Conservation (phyloP, 2,888 invertebrate species). For the Phalera bucephala region DNA sequence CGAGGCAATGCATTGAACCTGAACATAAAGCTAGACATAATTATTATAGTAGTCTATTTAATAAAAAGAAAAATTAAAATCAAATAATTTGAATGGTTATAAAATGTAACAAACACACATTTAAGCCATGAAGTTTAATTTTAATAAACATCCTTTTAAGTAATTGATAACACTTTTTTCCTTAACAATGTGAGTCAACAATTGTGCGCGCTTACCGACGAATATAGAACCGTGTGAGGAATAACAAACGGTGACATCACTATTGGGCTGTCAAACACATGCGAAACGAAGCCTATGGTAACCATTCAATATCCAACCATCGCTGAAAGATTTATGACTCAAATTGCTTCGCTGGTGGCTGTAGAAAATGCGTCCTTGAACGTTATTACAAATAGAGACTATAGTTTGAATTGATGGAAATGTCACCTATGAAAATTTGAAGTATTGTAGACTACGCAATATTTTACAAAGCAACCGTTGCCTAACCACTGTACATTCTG, state of each 20-base stretch:
- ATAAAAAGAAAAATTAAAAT: too few species aligned
- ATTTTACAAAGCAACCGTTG: neutral
- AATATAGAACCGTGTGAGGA: conserved; percentile 51
- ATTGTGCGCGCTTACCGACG: conserved; percentile 49
- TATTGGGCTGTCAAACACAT: conserved; percentile 49
- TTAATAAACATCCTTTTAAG: conserved; percentile 22
- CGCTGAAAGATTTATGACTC: conserved; percentile 39
- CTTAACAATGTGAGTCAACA: conserved; percentile 60
- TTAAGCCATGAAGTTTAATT: too few species aligned
- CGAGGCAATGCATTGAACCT: too few species aligned
- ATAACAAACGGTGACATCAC: conserved; percentile 78
- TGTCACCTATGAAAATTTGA: conserved; percentile 21
- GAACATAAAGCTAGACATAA: too few species aligned
- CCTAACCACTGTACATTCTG: neutral
- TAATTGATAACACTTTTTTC: conserved; percentile 46
- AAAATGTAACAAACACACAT: too few species aligned
- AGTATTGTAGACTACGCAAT: conserved; percentile 4
- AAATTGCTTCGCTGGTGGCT: conserved; percentile 32
- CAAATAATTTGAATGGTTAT: too few species aligned
- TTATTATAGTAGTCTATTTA: too few species aligned
- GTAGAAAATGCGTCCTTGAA: conserved; percentile 49
- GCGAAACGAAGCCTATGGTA: conserved; percentile 39
- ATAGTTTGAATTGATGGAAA: conserved; percentile 44
- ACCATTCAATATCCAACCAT: conserved; percentile 30
- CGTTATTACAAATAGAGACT: conserved; percentile 45